phyloP scores from a whole-genome alignment of 2,113 vertebrate species.

The Zosterops hypoxanthus region DNA sequence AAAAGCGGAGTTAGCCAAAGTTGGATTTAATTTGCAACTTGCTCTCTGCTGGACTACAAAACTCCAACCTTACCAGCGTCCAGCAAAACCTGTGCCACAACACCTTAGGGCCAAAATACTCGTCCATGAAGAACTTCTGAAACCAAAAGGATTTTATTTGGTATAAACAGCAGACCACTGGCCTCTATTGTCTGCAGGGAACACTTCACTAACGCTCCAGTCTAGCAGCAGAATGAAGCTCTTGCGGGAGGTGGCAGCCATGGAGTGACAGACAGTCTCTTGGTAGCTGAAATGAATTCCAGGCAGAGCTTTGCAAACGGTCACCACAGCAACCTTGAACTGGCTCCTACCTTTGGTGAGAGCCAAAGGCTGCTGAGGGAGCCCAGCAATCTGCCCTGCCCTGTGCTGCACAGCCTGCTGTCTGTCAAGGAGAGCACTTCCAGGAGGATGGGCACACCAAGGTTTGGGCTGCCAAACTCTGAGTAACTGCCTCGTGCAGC shows the following conservation, averaged over 20 bases:
- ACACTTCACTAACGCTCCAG: neutral
- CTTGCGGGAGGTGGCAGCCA: slow-evolving; percentile 55
- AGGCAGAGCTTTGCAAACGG: slow-evolving; percentile 38
- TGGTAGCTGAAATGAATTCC: slow-evolving; percentile 53
- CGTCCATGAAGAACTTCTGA: neutral
- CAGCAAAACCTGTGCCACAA: neutral
- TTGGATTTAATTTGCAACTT: neutral
- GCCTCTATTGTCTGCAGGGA: slow-evolving; percentile 23
- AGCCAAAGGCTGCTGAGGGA: neutral
- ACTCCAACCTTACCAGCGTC: neutral
- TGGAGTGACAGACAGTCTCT: slow-evolving; percentile 40
- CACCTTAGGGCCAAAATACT: neutral
- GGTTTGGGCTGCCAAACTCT: slow-evolving; percentile 26
- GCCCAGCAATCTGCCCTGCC: neutral
- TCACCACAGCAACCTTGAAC: slow-evolving; percentile 58
- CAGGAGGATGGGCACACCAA: neutral
- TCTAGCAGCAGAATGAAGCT: slow-evolving; percentile 22
- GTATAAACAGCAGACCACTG: slow-evolving; percentile 5
- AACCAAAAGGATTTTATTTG: neutral
- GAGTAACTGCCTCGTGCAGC: slow-evolving; percentile 7
- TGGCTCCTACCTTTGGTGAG: neutral
- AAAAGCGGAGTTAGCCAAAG: neutral
- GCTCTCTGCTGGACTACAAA: neutral
- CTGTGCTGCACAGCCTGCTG: neutral
- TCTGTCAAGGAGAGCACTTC: neutral